Conservation (phyloP, 1,140 invertebrate species). For the Pogonognathellus flavescens region DNA sequence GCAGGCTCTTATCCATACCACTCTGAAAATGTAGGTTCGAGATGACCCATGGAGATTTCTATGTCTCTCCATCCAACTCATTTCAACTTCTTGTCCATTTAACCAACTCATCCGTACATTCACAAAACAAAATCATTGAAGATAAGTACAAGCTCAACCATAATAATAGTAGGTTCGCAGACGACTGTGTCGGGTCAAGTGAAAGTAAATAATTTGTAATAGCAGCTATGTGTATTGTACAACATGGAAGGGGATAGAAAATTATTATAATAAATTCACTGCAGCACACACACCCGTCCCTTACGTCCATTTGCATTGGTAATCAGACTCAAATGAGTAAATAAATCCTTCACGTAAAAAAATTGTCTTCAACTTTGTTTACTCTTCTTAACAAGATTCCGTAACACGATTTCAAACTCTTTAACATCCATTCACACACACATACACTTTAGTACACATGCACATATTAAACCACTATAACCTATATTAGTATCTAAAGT, state of each 20-base stretch:
- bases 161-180: not conserved
- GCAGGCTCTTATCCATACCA: conserved; percentile 11
- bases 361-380: conserved; percentile 55
- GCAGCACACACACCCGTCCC: conserved; percentile 44
- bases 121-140: not conserved
- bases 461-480: no score
- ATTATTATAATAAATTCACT: conserved; percentile 52
- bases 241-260: conserved; percentile 33
- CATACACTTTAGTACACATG: no score
- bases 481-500: no score
- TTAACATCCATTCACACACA: conserved; percentile 26
- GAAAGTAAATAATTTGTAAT: conserved; percentile 54
- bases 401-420: conserved; percentile 28
- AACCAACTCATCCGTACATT: conserved; percentile 14
- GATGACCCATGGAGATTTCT: conserved; percentile 46
- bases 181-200: conserved; percentile 29
- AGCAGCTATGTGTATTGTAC: conserved; percentile 5
- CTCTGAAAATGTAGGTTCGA: conserved; percentile 7
- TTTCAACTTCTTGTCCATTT: conserved; percentile 26
- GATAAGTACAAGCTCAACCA: conserved; percentile 8
- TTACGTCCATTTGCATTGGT: conserved; percentile 56
- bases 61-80: conserved; percentile 21
- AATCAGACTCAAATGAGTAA: conserved; percentile 60
- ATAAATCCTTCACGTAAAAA: conserved; percentile 49
- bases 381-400: conserved; percentile 29